Evolutionary conservation across 2,113 vertebrate genomes (phyloP).

Genomic region (Rhinolophus sinicus): DNA sequence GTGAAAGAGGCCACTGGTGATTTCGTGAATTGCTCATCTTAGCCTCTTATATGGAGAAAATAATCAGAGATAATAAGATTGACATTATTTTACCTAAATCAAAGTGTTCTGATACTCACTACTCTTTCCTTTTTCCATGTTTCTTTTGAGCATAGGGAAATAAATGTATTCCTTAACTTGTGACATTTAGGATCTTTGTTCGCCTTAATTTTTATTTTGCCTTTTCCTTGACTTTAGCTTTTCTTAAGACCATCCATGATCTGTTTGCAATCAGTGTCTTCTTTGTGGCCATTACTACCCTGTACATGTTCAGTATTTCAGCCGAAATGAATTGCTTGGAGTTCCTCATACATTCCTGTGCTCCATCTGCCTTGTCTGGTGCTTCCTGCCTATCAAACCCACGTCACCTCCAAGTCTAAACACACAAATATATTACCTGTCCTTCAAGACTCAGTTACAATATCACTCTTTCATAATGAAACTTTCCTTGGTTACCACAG

Average conservation of each 20-base stretch:
- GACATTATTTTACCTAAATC: neutral
- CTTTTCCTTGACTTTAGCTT: neutral
- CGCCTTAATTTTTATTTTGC: constrained; percentile 21
- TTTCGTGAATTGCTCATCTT: neutral
- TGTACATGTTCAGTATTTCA: neutral
- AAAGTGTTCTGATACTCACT: neutral
- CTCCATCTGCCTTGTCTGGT: neutral
- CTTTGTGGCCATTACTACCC: neutral
- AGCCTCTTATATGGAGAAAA: neutral
- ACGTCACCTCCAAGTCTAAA: neutral
- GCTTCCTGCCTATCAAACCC: neutral
- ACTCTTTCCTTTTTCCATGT: neutral
- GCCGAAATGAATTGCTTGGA: neutral
- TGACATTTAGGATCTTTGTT: neutral
- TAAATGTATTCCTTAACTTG: neutral
- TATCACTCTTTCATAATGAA: neutral
- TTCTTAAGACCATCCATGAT: neutral
- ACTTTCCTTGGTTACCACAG: neutral
- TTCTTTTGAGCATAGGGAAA: constrained; percentile 4
- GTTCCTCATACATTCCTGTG: neutral
- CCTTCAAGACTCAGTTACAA: neutral
- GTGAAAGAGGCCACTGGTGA: neutral
- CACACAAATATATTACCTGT: neutral
- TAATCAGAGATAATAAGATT: neutral
- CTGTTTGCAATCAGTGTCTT: neutral